These are phyloP conservation scores for Neodiprion lecontei DNA, from an alignment of 1,140 invertebrate genomes.

Conservation along the genomic window DNA sequence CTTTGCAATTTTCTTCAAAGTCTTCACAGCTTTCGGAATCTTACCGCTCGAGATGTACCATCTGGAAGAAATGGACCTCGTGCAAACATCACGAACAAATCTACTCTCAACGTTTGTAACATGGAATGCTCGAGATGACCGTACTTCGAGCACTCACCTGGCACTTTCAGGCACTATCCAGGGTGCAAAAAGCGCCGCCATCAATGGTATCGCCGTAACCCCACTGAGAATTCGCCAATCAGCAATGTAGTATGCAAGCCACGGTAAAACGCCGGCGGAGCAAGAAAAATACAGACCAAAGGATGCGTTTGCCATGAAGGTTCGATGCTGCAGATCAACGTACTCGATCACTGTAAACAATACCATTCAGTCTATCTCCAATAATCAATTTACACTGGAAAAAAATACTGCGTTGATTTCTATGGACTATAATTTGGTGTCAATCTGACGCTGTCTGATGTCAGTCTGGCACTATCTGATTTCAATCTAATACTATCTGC, in stretches of 20 bases:
- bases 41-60: conserved; percentile 72
- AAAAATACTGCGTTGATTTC: too few species aligned
- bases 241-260: conserved; percentile 55
- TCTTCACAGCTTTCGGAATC: conserved; percentile 63
- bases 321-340: conserved; percentile 78
- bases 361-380: conserved; percentile 12
- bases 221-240: conserved; percentile 62
- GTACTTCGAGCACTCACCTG: conserved; percentile 36
- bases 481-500: too few species aligned
- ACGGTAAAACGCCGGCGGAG: conserved; percentile 68
- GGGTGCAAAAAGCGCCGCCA: conserved; percentile 38
- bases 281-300: conserved; percentile 81
- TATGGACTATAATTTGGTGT: too few species aligned
- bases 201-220: conserved; percentile 52
- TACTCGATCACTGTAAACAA: conserved; percentile 74
- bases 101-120: neutral
- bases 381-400: too few species aligned
- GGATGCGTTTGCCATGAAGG: conserved; percentile 83
- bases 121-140: too few species aligned
- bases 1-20: conserved; percentile 69
- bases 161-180: conserved; percentile 57
- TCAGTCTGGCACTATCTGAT: too few species aligned
- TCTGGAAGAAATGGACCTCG: conserved; percentile 45
- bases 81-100: neutral
- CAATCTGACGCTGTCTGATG: too few species aligned